Evolutionary conservation across 1,140 invertebrate species (phyloP).

Genomic region (Zaprionus tsacasi): DNA sequence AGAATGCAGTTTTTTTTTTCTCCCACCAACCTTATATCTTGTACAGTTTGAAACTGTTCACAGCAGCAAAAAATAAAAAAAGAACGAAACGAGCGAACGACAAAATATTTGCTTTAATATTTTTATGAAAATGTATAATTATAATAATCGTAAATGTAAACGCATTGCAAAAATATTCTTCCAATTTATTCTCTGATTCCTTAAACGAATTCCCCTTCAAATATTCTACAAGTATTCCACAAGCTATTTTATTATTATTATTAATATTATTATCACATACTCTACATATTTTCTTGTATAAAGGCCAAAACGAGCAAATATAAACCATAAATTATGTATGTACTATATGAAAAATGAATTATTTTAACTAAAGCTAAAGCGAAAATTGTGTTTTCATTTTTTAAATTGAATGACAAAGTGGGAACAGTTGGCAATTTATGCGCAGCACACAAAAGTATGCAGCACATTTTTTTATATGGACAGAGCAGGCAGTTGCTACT

Average conservation of each 20-base stretch:
- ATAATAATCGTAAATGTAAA: conserved; percentile 17
- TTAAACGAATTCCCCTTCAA: neutral
- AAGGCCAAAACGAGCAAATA: conserved; percentile 45
- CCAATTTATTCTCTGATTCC: conserved; percentile 13
- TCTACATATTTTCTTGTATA: conserved; percentile 33
- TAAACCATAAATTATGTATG: conserved; percentile 38
- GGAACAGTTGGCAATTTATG: neutral
- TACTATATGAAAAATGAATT: conserved; percentile 6
- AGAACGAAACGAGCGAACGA: conserved; percentile 9
- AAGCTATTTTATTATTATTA: conserved; percentile 36
- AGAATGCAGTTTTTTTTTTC: conserved; percentile 26
- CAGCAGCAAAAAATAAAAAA: conserved; percentile 20
- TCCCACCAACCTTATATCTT: conserved; percentile 4
- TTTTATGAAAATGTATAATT: conserved; percentile 52
- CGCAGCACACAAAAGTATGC: neutral
- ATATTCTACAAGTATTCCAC: conserved; percentile 15
- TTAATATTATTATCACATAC: conserved; percentile 8
- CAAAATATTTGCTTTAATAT: conserved; percentile 51
- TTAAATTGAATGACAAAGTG: neutral
- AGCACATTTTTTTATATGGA: neutral
- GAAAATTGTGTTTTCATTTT: neutral
- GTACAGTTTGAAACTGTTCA: conserved; percentile 72
- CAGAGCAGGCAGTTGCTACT: neutral
- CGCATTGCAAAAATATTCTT: conserved; percentile 13
- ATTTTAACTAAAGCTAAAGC: conserved; percentile 3